Evolutionary conservation across 2,113 vertebrate species (phyloP), one percentile per base, ranked within the genome.

Genomic region (Coturnix japonica): DNA sequence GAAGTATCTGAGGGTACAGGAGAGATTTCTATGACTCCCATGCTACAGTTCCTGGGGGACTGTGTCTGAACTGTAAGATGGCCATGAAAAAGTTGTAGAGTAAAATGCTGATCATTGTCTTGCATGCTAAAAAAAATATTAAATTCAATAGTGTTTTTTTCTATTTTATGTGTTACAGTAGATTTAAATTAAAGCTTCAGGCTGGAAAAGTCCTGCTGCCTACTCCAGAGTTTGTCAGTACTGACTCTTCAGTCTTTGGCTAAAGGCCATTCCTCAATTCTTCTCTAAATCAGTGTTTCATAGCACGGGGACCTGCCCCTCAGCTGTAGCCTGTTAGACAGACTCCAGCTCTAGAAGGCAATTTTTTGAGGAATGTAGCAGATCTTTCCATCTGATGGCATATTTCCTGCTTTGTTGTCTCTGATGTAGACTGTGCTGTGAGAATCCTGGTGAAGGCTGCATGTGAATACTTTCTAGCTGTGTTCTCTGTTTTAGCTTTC

Each of bases 321-420:
- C 64, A 87, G 59, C 63, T 82, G 51, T 74, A 69, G 33, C 66
- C 74, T 91, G 59, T 86, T 82, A 91, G 51, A 67, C 23, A 13
- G 93, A 47, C 64, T 88, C 30, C 69, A 81, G 57, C 15, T 47
- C 44, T 73, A 65, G 37, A 91, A 81, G 74, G 35, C 81, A 80
- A 14, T 59, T 78, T 74, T 77, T 89, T 66, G 73, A 92, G 81
- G 75, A 91, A 84, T 76, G 51, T 76, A 85, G 67, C 26, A 57
- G 57, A 72, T 9, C 28, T 53, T 70, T 90, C 7, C 25, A 15
- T 28, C 47, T 9, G 9, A 2, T 4, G 56, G 53, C 89, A 25
- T 44, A 46, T 79, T 93, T 94, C 60, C 74, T 90, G 78, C 64
- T 94, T 60, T 87, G 5, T 61, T 77, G 78, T 89, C 60, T 81